Base-by-base conservation (phyloP, 2,113 vertebrate species). In the Sceloporus tristichus region DNA sequence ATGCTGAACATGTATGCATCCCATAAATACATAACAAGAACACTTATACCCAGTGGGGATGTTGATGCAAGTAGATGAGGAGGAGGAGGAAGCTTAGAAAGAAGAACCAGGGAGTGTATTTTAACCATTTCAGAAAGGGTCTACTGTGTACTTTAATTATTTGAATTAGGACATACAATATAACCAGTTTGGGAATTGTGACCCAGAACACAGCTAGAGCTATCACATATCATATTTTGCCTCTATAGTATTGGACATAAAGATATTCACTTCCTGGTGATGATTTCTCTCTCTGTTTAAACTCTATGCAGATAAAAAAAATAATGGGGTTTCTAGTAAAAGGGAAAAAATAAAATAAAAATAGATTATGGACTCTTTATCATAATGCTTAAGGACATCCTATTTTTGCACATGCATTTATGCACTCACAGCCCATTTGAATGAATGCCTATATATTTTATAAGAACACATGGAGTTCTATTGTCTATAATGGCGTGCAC, bases 361-460 rank as follows among this genome's bases (percentile, higher is more conserved):
- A 83, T 4, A 80, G 1, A 29, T 11, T 0, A 78, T 2, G 79
- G 71, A 59, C 38, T 40, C n/a, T 66, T 34, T 53, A 83, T 0
- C 42, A 56, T 68, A 92, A n/a, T 42, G 87, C 86, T 84, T 19
- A 42, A 88, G 90, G 75, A 76, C 81, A 84, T 71, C 38, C 25
- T 53, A 13, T 83, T 18, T 42, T 77, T 42, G 25, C 91, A 88
- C 84, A 85, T 62, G 0, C 0, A 7, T 42, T 83, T 54, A 84
- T 38, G 40, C 19, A 75, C 66, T 14, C 27, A 74, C 54, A 34
- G n/a, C n/a, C 21, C 86, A 62, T 48, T 56, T 27, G 59, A 23
- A 29, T 62, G 34, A 54, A 21, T 1, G 10, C n/a, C 38, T 73
- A 21, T 2, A 34, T 54, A 5, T 62, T 54, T 27, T 23, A 73